phyloP scores from a whole-genome alignment of 2,797 vertebrate genomes.

The Parotocinclus haroldoi region DNA sequence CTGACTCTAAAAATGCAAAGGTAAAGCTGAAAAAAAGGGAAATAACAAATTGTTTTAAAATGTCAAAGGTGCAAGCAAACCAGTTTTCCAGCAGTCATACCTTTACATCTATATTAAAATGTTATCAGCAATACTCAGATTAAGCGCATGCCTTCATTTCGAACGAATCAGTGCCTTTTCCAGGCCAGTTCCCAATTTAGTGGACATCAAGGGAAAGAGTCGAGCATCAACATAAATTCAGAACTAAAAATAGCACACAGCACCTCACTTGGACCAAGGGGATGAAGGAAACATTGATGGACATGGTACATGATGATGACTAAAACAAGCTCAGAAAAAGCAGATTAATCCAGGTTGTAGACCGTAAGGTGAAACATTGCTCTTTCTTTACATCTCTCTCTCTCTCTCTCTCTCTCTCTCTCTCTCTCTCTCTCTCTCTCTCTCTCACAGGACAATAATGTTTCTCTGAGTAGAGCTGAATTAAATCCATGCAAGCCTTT shows the following conservation, averaged over 20 bases:
- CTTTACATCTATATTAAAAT: too few relatives aligned
- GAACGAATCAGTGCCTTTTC: constrained; percentile 38
- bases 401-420: not conserved
- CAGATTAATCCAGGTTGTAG: constrained; percentile 29
- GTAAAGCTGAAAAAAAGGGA: not conserved
- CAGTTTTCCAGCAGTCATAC: not conserved
- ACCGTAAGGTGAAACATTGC: constrained; percentile 18
- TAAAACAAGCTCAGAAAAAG: constrained; percentile 24
- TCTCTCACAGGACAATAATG: constrained; percentile 10
- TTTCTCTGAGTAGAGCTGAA: constrained; percentile 24
- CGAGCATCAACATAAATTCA: constrained; percentile 29
- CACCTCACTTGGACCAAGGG: not conserved
- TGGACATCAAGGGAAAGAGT: constrained; percentile 11
- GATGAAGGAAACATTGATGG: constrained; percentile 8
- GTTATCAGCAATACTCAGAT: constrained; percentile 2
- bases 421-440: not conserved
- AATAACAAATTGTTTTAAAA: not conserved
- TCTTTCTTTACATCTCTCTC: constrained; percentile 13
- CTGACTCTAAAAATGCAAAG: constrained; percentile 4
- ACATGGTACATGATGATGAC: constrained; percentile 18
- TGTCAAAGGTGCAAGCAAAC: not conserved
- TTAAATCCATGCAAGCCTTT: not conserved
- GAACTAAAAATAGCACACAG: constrained; percentile 31
- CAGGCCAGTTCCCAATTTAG: constrained; percentile 38
- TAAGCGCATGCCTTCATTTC: constrained; percentile 13